Evolutionary conservation across 2,797 vertebrate species (phyloP), one percentile per base, ranked within the genome.

Genomic region (Neosalanx taihuensis): DNA sequence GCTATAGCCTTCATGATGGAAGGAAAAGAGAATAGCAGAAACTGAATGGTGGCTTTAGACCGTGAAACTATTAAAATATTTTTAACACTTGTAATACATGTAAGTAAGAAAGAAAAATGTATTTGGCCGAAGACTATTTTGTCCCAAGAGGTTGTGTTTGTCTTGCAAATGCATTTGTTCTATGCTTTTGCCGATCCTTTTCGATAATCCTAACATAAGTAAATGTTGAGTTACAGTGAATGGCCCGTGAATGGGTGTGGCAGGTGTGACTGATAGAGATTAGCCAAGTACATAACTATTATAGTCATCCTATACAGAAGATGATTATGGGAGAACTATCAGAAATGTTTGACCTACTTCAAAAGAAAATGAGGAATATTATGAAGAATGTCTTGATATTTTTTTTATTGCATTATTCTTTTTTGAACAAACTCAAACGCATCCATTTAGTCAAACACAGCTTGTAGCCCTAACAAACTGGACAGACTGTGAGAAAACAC

Each of bases 211-310:
- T 63, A 30, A 23, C 37, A 12, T 6, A 23, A 69, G 12, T 33
- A 10, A 60, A 31, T 20, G 64, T 46, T 49, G 30, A 69, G 61
- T 70, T 6, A 41, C 68, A 46, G n/a, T 37, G 23, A 26, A 0
- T 10, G 30, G 15, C 18, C 61, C 15, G 30, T 10, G 29, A 70
- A 31, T 76, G 89, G 87, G 88, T 57, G 87, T 68, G 81, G 87
- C 81, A 65, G 64, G 72, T 75, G 75, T 89, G 82, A 71, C 46
- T 20, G 6, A 4, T 1, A 61, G 58, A 89, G 86, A 89, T 89
- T 82, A 88, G 72, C 60, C 1, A 23, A 49, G 62, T 37, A 78
- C 17, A 67, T 17, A 23, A 18, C 37, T 56, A n/a, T 56, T 6
- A 56, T 46, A 46, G 10, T 46, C 41, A 46, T 41, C 41, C 10